Evolutionary conservation across 2,113 vertebrate genomes (phyloP).

Genomic region (Murina feae): DNA sequence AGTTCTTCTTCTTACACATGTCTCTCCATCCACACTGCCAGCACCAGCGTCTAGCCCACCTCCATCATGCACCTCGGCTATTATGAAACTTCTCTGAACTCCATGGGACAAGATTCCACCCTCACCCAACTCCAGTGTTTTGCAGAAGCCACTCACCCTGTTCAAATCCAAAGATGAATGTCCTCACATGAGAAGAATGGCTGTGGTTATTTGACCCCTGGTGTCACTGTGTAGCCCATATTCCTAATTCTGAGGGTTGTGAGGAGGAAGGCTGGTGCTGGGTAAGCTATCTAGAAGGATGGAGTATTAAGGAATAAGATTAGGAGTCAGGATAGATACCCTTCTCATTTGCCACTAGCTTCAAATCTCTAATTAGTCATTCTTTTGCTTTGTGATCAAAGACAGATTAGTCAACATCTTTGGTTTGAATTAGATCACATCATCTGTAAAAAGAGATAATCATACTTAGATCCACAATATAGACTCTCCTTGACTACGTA

Average conservation of each 20-base stretch:
- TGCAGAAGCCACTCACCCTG: neutral
- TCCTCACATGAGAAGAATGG: neutral
- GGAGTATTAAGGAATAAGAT: neutral
- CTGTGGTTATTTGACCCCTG: too few relatives aligned
- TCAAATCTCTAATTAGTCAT: neutral
- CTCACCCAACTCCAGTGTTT: accelerated
- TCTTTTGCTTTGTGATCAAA: neutral
- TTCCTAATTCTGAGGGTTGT: neutral
- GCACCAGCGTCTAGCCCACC: neutral
- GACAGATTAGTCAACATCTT: neutral
- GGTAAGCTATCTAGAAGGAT: neutral
- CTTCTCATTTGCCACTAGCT: neutral
- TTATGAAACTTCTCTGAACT: neutral
- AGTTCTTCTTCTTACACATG: neutral
- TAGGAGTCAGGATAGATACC: neutral
- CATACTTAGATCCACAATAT: neutral
- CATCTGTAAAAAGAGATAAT: neutral
- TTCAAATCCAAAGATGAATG: neutral
- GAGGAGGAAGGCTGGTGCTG: neutral
- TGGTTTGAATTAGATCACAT: neutral
- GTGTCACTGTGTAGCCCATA: neutral
- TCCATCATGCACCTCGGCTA: accelerated
- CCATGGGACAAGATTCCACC: too few relatives aligned
- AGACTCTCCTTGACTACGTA: neutral
- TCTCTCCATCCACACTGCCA: neutral